A percentile compares a stretch with the other conserved stretches of the same genome.
These are phyloP conservation scores for Pseudocheirus occidentalis DNA, from an alignment of 2,797 vertebrate species.

Conservation along the genomic window DNA sequence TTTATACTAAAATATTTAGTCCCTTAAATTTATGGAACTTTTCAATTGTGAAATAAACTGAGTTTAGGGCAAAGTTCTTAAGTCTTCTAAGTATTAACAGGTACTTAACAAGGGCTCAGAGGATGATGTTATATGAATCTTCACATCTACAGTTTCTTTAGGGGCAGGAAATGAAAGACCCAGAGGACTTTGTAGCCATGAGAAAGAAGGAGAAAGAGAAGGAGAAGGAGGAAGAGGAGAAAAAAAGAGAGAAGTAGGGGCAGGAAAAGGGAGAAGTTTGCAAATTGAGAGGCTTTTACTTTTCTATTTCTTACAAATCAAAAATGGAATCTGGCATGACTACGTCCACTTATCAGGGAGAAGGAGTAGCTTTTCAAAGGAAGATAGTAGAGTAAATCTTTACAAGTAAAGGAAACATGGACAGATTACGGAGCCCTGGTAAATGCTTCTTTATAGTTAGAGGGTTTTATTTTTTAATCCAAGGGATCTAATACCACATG, in stretches of 20 bases:
- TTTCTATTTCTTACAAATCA: background rate
- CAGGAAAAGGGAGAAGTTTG: background rate
- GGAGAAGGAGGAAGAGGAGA: background rate
- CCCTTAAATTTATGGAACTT: background rate
- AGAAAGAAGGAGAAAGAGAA: too few relatives aligned
- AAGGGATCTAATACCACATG: background rate
- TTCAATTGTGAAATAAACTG: background rate
- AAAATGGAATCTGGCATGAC: background rate
- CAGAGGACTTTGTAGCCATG: background rate
- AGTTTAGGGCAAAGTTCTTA: background rate
- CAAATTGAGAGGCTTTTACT: background rate
- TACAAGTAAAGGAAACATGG: background rate
- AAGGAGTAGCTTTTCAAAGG: background rate
- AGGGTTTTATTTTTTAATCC: background rate
- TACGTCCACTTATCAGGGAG: background rate
- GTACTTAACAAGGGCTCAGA: background rate
- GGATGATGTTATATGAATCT: background rate
- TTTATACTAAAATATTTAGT: fast-evolving
- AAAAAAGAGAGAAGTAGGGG: too few relatives aligned
- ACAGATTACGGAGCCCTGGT: background rate
- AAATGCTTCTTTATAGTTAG: background rate
- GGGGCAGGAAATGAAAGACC: background rate
- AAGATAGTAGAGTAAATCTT: background rate
- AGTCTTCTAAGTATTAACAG: background rate
- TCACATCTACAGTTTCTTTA: background rate